Percentiles rank a stretch among this genome's conserved stretches.
phyloP scores from a whole-genome alignment of 2,888 invertebrate species.

The Melanotus villosus region DNA sequence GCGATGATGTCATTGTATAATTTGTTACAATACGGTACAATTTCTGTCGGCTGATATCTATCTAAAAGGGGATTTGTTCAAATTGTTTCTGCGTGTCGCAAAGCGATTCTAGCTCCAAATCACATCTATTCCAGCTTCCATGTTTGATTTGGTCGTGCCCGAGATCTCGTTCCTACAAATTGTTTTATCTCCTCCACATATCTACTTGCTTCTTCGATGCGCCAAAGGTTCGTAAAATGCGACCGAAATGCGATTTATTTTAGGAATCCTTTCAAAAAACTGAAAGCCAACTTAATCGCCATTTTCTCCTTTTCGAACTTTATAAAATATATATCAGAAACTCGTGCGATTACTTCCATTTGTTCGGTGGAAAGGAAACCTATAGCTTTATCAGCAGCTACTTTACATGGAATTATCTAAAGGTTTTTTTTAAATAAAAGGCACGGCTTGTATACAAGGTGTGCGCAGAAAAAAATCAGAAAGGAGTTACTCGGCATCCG shows the following conservation, averaged over 20 bases:
- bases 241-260: slow-evolving; percentile 46
- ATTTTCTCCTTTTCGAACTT: not conserved
- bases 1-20: too few relatives aligned
- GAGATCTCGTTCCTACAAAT: slow-evolving; percentile 47
- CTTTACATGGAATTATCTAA: too few relatives aligned
- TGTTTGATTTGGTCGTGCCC: slow-evolving; percentile 47
- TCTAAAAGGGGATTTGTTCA: slow-evolving; percentile 46
- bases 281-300: slow-evolving; percentile 16
- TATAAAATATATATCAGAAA: not conserved
- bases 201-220: slow-evolving; percentile 40
- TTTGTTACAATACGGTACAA: too few relatives aligned
- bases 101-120: slow-evolving; percentile 46
- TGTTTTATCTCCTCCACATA: slow-evolving; percentile 51
- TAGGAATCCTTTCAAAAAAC: slow-evolving; percentile 32
- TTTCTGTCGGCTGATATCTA: slow-evolving; percentile 43
- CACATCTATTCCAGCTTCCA: slow-evolving; percentile 46
- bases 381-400: too few relatives aligned
- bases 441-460: too few relatives aligned
- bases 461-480: too few relatives aligned
- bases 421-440: too few relatives aligned
- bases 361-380: too few relatives aligned
- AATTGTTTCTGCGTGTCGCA: slow-evolving; percentile 48
- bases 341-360: too few relatives aligned
- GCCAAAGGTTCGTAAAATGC: slow-evolving; percentile 45
- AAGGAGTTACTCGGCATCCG: too few relatives aligned